Percentiles rank a stretch among this genome's conserved stretches.
phyloP scores from a whole-genome alignment of 1,140 invertebrate genomes.

The Dreissena polymorpha region DNA sequence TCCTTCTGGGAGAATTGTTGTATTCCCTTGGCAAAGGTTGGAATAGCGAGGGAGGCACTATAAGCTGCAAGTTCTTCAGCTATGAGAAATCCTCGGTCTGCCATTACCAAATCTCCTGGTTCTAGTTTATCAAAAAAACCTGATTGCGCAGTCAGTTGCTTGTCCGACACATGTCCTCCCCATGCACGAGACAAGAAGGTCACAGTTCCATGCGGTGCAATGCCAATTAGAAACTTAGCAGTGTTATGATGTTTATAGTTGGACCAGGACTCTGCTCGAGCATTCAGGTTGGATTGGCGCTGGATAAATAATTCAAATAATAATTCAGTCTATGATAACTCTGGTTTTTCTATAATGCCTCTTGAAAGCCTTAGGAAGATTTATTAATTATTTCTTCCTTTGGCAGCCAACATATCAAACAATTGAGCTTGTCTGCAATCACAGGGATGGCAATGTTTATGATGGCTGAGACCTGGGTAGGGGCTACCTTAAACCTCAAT shows the following conservation, averaged over 20 bases:
- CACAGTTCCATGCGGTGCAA: slow-evolving; percentile 52
- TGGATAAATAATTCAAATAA: not conserved
- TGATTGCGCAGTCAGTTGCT: slow-evolving; percentile 43
- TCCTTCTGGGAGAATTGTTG: slow-evolving; percentile 22
- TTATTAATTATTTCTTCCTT: not conserved
- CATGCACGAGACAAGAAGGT: too few relatives aligned
- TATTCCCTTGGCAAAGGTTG: slow-evolving; percentile 33
- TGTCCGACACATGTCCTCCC: slow-evolving; percentile 54
- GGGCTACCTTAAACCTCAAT: too few relatives aligned
- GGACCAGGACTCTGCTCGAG: not conserved
- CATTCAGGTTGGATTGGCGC: not conserved
- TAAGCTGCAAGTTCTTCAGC: slow-evolving; percentile 18
- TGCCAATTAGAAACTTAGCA: slow-evolving; percentile 8
- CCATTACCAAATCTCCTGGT: slow-evolving; percentile 45
- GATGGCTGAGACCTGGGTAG: too few relatives aligned
- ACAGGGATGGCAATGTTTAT: too few relatives aligned
- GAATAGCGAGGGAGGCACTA: slow-evolving; percentile 27
- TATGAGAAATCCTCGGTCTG: slow-evolving; percentile 50
- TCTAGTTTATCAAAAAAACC: slow-evolving; percentile 47
- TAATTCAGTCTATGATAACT: not conserved
- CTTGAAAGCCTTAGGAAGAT: not conserved
- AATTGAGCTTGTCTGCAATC: too few relatives aligned
- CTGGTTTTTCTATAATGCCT: not conserved
- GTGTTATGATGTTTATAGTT: slow-evolving; percentile 1
- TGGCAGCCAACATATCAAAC: not conserved